Evolutionary conservation across 2,888 invertebrate species (phyloP), one percentile per base, ranked within the genome.

Genomic region (Lobophora halterata): DNA sequence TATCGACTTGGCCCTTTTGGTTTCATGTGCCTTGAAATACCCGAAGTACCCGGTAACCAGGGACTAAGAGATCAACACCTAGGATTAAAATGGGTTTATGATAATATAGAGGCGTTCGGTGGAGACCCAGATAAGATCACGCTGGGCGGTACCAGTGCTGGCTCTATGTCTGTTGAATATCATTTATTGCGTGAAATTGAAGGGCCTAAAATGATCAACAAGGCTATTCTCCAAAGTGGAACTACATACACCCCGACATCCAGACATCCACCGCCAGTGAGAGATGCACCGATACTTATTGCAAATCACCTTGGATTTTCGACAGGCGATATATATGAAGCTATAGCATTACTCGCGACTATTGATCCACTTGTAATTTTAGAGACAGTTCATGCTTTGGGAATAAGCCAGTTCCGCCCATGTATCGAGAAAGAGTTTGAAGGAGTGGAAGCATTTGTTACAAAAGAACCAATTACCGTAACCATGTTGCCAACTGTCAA

Each of bases 1-100:
- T 77, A 79, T 40, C 64, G 77, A 2, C 6, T 72, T 0, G 76
- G 74, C 0, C 63, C 69, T 1, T 77, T 72, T n/a, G 78, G 78
- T 0, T 79, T 77, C 40, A 71, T 77, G 72, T 78, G 79, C 19
- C 46, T 76, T 0, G 65, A 72, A 13, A 66, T 51, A 5, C 70
- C 73, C 1, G 71, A 67, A 25, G 61, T 75, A 0, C 71, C 78
- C 0, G 81, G 79, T 0, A 79, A 79, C 28, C 70, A 74, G 39
- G 78, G 77, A 0, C 43, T 78, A 1, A 76, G 73, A 54, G 79
- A 79, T 35, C 79, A 78, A 44, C 33, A 60, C 0, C 12, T 61
- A 10, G 78, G 71, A 4, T 16, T 79, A 3, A 58, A 52, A 37
- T 79, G 78, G 78, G 33, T 79, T 0, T 67, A 52, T 27, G 51